A percentile compares a stretch with the other conserved stretches of the same genome.
Evolutionary conservation across 2,797 vertebrate genomes (phyloP).

Genomic region (Tachyglossus aculeatus): DNA sequence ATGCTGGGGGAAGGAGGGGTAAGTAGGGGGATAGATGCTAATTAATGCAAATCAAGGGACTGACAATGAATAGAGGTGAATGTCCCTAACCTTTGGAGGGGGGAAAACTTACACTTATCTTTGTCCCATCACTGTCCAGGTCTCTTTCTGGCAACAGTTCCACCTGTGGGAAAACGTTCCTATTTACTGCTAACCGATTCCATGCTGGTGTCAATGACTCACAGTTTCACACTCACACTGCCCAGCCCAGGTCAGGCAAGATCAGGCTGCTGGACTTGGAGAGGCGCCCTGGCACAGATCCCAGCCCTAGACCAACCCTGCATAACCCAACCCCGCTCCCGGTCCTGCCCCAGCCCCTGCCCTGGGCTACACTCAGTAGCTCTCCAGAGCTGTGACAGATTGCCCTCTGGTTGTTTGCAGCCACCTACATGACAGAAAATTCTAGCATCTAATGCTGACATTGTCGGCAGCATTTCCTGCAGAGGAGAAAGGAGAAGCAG

Average conservation of each 20-base stretch:
- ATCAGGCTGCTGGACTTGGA: too few species aligned
- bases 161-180: slow-evolving; percentile 76
- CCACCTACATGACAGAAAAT: too few species aligned
- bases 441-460: too few species aligned
- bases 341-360: neutral
- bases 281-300: neutral
- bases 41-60: neutral
- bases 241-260: too few species aligned
- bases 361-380: too few species aligned
- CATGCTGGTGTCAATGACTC: accelerated
- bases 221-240: too few species aligned
- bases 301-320: neutral
- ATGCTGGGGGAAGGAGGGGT: too few species aligned
- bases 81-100: too few species aligned
- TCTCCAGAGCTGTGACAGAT: too few species aligned
- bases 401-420: too few species aligned
- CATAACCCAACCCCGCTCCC: neutral
- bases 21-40: neutral
- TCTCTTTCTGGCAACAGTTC: slow-evolving; percentile 86
- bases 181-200: neutral
- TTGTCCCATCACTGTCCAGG: slow-evolving; percentile 91
- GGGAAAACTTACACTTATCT: slow-evolving; percentile 90
- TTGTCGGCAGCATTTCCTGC: too few species aligned
- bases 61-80: neutral
- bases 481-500: too few species aligned